A percentile compares a stretch with the other conserved stretches of the same genome.
phyloP scores from a whole-genome alignment of 2,797 vertebrate species.

The Decapterus maruadsi region DNA sequence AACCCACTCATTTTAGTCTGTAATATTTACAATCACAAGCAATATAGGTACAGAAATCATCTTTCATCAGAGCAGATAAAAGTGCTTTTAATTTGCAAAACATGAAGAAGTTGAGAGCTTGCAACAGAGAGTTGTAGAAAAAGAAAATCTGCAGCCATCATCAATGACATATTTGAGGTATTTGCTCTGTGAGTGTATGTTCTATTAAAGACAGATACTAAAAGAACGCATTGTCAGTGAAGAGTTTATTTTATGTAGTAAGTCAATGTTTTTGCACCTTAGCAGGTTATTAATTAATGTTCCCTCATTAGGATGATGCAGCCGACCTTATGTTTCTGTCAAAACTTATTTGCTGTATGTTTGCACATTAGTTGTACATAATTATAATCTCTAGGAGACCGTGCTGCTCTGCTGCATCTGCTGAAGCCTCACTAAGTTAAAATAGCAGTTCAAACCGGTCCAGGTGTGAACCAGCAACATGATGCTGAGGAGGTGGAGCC shows the following conservation, averaged over 20 bases:
- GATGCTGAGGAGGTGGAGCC: background rate
- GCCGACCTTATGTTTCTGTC: background rate
- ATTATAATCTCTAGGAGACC: background rate
- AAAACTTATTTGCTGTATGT: background rate
- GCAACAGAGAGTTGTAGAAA: background rate
- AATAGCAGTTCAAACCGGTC: background rate
- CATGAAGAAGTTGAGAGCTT: background rate
- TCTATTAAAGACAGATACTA: background rate
- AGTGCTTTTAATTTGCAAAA: background rate
- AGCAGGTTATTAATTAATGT: background rate
- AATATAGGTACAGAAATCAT: background rate
- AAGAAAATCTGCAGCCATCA: background rate
- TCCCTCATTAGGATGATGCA: background rate
- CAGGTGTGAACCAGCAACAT: background rate
- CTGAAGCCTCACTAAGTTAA: background rate
- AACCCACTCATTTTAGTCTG: background rate
- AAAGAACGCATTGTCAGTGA: background rate
- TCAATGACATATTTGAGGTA: background rate
- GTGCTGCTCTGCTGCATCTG: background rate
- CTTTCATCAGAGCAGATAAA: background rate
- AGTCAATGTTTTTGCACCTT: background rate
- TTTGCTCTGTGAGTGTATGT: background rate
- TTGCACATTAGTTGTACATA: slow-evolving; percentile 5
- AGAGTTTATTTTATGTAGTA: background rate
- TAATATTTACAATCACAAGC: background rate